Evolutionary conservation across 37 sponge, comb jelly and placozoan species (phyloP), one percentile per base, ranked within the genome.

Genomic region (Halichondria panicea): DNA sequence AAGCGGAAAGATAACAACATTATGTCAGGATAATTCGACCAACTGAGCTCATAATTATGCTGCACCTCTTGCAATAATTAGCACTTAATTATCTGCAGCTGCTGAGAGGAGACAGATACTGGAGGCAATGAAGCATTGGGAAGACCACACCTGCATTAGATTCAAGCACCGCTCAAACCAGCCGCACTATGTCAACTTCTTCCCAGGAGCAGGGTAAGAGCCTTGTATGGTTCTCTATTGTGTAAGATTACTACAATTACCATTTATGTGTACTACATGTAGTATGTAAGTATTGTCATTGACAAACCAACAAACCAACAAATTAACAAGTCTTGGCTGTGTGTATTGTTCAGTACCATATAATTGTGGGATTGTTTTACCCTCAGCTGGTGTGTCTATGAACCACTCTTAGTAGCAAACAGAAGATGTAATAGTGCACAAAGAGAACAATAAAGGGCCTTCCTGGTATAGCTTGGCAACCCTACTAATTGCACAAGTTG

Each of bases 111-210:
- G 55, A 38, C 22, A 39, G 3, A 79, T 92, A 7, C 25, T 76
- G 21, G 63, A 84, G 31, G 84, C 75, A 8, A 92, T 92, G 93
- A 63, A 57, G 44, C 81, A 92, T 24, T 88, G 84, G 85, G 93
- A 92, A 46, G 68, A 79, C 42, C 57, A 80, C 33, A 92, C 93
- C 8, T 92, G 93, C 68, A 71, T 92, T 35, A 55, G 93, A 7
- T 92, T 92, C 70, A 30, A 48, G 43, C 36, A 18, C 5, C 46
- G 81, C 48, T 70, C 68, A 4, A 83, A 18, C 34, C 68, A 82
- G 25, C 0, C 13, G 0, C 25, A 36, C 22, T 87, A 87, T 57
- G n/a, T 84, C 55, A 72, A 84, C 35, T 76, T 80, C 60, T 87
- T 81, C 65, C 79, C 64, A 28, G 88, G 93, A n/a, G 31, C 74